Evolutionary conservation across 2,888 invertebrate genomes (phyloP).

Genomic region (Ypsolopha scabrella): DNA sequence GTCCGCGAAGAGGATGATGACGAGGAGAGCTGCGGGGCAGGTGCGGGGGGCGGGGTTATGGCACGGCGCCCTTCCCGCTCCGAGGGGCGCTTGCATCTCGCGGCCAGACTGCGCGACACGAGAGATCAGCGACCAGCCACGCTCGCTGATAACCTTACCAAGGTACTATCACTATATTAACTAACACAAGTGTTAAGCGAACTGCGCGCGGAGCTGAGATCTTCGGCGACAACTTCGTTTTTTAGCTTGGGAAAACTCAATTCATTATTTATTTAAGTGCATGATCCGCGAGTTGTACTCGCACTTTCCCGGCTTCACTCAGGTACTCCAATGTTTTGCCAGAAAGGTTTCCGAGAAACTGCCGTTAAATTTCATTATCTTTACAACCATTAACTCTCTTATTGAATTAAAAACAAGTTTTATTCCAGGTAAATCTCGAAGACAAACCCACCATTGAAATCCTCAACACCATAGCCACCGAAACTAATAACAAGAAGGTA

Average conservation of each 20-base stretch:
- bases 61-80: slow-evolving; percentile 79
- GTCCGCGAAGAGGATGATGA: slow-evolving; percentile 94
- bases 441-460: slow-evolving; percentile 23
- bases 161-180: slow-evolving; percentile 23
- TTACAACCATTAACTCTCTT: too few species aligned
- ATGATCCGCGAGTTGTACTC: too few species aligned
- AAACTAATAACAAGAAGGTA: slow-evolving; percentile 21
- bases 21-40: slow-evolving; percentile 74
- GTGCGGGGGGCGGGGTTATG: slow-evolving; percentile 51
- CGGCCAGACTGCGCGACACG: slow-evolving; percentile 70
- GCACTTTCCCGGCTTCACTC: too few species aligned
- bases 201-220: background rate
- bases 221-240: too few species aligned
- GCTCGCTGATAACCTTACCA: slow-evolving; percentile 70
- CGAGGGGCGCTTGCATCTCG: slow-evolving; percentile 81
- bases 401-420: background rate
- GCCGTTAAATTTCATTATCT: too few species aligned
- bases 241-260: too few species aligned
- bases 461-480: slow-evolving; percentile 3
- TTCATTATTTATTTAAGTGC: too few species aligned
- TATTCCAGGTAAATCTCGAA: slow-evolving; percentile 33
- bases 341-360: too few species aligned
- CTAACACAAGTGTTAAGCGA: background rate
- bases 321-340: too few species aligned
- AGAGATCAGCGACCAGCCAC: slow-evolving; percentile 44